These are phyloP conservation scores for Cottus gobio DNA, from an alignment of 2,113 vertebrate genomes.

Conservation along the genomic window DNA sequence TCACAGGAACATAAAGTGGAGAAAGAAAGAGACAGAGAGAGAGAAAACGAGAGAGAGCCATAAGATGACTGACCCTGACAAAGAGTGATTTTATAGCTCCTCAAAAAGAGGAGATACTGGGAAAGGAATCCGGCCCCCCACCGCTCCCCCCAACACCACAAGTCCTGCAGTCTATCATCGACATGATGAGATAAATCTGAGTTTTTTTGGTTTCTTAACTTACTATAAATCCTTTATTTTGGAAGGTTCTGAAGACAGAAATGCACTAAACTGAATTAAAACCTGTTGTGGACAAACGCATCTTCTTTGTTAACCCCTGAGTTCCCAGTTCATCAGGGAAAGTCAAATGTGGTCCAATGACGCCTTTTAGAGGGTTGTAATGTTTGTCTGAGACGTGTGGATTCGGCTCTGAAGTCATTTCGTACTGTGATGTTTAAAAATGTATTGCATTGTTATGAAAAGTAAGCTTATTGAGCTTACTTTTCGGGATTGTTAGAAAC, in stretches of 20 bases:
- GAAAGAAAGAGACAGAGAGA: not conserved
- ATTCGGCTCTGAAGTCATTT: not conserved
- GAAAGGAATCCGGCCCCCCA: slow-evolving; percentile 27
- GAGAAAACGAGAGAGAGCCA: slow-evolving; percentile 33
- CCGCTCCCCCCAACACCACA: slow-evolving; percentile 14
- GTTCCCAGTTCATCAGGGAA: not conserved
- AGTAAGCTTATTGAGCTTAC: not conserved
- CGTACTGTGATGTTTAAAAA: not conserved
- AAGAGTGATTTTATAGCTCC: slow-evolving; percentile 66
- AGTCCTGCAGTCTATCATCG: slow-evolving; percentile 21
- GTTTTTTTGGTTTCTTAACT: slow-evolving; percentile 15
- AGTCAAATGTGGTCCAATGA: not conserved
- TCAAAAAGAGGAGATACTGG: slow-evolving; percentile 46
- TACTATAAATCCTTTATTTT: not conserved
- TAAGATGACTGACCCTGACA: slow-evolving; percentile 71
- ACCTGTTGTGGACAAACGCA: not conserved
- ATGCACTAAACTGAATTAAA: slow-evolving; percentile 1
- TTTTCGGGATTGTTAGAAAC: not conserved
- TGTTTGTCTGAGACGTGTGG: not conserved
- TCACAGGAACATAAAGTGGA: slow-evolving; percentile 9
- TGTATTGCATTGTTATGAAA: not conserved
- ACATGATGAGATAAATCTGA: slow-evolving; percentile 23
- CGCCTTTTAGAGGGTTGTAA: not conserved
- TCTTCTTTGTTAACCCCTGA: slow-evolving; percentile 3
- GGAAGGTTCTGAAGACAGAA: not conserved